Evolutionary conservation across 2,888 invertebrate species (phyloP).

Genomic region (Lagria hirta): DNA sequence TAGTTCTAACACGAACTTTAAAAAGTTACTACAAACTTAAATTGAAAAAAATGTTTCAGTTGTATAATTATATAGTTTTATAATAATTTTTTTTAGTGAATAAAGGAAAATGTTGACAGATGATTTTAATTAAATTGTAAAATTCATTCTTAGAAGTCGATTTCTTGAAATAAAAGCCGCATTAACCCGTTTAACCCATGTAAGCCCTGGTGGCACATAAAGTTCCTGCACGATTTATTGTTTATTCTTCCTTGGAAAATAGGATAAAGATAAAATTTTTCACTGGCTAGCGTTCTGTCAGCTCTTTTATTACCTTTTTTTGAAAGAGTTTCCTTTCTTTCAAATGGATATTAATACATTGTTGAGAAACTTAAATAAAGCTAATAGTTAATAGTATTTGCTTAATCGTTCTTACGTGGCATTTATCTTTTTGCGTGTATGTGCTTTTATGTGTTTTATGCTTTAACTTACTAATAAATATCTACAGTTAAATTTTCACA

Average conservation of each 20-base stretch:
- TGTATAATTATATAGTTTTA: too few relatives aligned
- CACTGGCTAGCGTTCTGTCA: slow-evolving; percentile 17
- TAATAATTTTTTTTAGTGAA: too few relatives aligned
- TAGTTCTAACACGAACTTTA: too few relatives aligned
- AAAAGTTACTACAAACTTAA: too few relatives aligned
- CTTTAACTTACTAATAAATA: too few relatives aligned
- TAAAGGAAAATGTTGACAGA: slow-evolving; percentile 5
- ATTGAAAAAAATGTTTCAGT: too few relatives aligned
- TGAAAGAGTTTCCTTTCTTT: slow-evolving; percentile 7
- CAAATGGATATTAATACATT: slow-evolving; percentile 6
- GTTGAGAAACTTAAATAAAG: too few relatives aligned
- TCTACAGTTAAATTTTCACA: too few relatives aligned
- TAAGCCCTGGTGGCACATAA: slow-evolving; percentile 22
- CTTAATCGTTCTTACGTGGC: too few relatives aligned
- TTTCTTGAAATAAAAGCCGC: slow-evolving; percentile 20
- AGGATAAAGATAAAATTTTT: slow-evolving; percentile 22
- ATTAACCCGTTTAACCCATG: slow-evolving; percentile 22
- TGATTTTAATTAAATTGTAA: slow-evolving; percentile 5
- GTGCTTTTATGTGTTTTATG: too few relatives aligned
- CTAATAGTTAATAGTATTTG: too few relatives aligned
- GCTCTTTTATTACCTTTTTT: slow-evolving; percentile 16
- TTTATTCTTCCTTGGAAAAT: slow-evolving; percentile 22
- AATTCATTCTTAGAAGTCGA: slow-evolving; percentile 15
- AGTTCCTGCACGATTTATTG: slow-evolving; percentile 20
- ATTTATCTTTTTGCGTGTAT: too few relatives aligned